Evolutionary conservation across 2,113 vertebrate species (phyloP), one percentile per base, ranked within the genome.

Genomic region (Xenopus laevis): DNA sequence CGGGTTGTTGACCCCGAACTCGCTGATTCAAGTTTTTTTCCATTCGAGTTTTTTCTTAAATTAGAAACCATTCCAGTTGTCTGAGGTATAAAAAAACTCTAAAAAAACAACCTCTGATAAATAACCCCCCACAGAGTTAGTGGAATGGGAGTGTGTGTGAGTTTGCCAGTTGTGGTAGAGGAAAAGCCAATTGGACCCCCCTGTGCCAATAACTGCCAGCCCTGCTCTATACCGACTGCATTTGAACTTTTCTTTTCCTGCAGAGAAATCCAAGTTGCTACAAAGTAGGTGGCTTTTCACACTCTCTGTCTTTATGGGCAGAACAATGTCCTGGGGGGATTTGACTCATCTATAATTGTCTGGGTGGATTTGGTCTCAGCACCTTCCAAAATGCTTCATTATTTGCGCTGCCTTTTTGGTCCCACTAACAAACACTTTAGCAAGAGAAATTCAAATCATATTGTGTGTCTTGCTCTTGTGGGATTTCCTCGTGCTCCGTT

Each of bases 401-500:
- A 62, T 61, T 62, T 44, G 21, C 27, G 72, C 40, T 55, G 20
- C n/a, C 0, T 20, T n/a, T 55, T 44, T 66, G 61, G 72, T 61
- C 23, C 47, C 65, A 44, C 57, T 60, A 52, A 68, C 65, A 44
- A 61, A 60, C 68, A 57, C 53, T 70, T 57, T 27, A 57, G 55
- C 53, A 59, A 21, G 44, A 30, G 40, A 46, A 62, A 33, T 27
- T 55, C 4, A 10, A 27, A 76, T 63, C 57, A 18, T 46, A 50
- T 67, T 52, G 72, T 50, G 30, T 11, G 45, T 3, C 45, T n/a
- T 18, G 21, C 57, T 62, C 66, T 55, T 53, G 50, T 21, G 60
- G 66, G 65, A 62, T 75, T 75, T 68, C 65, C 72, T n/a, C 61
- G 20, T 17, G 65, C 21, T 75, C 65, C 23, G 33, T 2, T 21